These are phyloP conservation scores for Tipula helvola DNA, from an alignment of 2,888 invertebrate genomes.

Conservation along the genomic window DNA sequence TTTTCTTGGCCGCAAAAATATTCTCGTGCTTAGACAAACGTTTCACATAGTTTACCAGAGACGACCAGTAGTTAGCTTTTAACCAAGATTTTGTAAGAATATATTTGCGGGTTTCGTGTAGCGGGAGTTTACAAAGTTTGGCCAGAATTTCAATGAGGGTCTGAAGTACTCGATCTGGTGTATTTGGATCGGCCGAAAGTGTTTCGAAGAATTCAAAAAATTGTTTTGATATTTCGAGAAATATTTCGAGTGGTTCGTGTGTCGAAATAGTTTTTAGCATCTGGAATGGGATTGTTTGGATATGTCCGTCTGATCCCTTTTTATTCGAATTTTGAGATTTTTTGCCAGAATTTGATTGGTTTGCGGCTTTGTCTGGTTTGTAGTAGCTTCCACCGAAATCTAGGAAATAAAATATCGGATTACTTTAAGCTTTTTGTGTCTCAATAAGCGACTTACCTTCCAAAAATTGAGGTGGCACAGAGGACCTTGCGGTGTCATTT, in stretches of 20 bases:
- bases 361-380: neutral
- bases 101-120: neutral
- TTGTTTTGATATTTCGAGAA: constrained; percentile 17
- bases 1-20: neutral
- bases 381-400: constrained; percentile 17
- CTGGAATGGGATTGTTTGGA: constrained; percentile 16
- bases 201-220: constrained; percentile 15
- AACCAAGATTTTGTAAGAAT: neutral
- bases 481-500: neutral
- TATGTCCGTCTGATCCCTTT: neutral
- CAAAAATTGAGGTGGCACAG: neutral
- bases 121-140: neutral
- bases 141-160: neutral
- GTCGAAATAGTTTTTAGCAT: constrained; percentile 15
- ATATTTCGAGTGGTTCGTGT: constrained; percentile 16
- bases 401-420: neutral
- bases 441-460: neutral
- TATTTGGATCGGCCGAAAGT: neutral
- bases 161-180: neutral
- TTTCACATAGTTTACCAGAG: neutral
- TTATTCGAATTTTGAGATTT: neutral
- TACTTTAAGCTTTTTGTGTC: no score
- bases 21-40: neutral
- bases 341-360: neutral
- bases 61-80: neutral